Conservation (phyloP, 2,888 invertebrate species). For the Dryadula phaetusa region DNA sequence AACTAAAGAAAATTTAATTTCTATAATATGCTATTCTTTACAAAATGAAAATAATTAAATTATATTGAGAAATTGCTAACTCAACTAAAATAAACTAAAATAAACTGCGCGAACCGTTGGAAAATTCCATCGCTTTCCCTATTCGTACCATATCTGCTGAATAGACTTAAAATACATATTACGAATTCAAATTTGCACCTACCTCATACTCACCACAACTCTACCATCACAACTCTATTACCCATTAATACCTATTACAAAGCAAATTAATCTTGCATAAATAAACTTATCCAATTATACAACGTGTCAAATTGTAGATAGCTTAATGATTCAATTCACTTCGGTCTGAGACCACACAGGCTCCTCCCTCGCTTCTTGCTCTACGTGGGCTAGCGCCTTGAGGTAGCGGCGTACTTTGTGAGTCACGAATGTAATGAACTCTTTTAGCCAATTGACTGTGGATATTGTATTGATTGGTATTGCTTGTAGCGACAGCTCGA, state of each 20-base stretch:
- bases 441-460: constrained; percentile 20
- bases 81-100: too few species aligned
- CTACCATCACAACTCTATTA: background rate
- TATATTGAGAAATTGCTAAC: too few species aligned
- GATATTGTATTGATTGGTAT: background rate
- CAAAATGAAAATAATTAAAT: too few species aligned
- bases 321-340: constrained; percentile 49
- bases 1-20: too few species aligned
- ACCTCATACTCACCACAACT: too few species aligned
- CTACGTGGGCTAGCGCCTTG: constrained; percentile 55
- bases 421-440: constrained; percentile 48
- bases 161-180: too few species aligned
- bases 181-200: too few species aligned
- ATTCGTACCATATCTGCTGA: too few species aligned
- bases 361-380: constrained; percentile 53
- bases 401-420: constrained; percentile 52
- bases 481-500: background rate
- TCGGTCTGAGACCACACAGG: constrained; percentile 52
- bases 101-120: too few species aligned
- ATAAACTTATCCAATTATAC: constrained; percentile 47
- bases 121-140: too few species aligned
- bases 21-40: too few species aligned
- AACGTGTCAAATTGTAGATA: constrained; percentile 48
- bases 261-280: constrained; percentile 42
- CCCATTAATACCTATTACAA: constrained; percentile 21